Evolutionary conservation across 2,797 vertebrate species (phyloP).

Genomic region (Platalea minor): DNA sequence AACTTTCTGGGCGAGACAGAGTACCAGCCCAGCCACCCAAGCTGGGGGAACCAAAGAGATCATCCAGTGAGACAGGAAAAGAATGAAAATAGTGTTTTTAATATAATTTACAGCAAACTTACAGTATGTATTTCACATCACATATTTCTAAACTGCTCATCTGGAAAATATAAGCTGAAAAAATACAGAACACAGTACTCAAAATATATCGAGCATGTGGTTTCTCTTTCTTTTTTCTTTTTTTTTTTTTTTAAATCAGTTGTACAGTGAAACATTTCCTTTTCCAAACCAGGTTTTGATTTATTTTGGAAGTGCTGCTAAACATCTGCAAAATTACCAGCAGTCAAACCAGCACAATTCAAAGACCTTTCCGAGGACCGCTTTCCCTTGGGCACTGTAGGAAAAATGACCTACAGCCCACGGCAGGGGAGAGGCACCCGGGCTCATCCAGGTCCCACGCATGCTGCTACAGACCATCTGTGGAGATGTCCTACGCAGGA

Average conservation of each 20-base stretch:
- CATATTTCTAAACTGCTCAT: slow-evolving; percentile 78
- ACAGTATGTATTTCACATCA: slow-evolving; percentile 76
- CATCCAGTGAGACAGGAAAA: slow-evolving; percentile 58
- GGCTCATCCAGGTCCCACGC: neutral
- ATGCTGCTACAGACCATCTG: neutral
- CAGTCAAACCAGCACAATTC: neutral
- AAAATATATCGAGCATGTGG: slow-evolving; percentile 72
- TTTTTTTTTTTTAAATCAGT: neutral
- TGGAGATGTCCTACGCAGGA: neutral
- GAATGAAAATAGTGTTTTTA: slow-evolving; percentile 84
- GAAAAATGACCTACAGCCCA: neutral
- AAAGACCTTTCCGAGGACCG: neutral
- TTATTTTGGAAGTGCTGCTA: slow-evolving; percentile 40
- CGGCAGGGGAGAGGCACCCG: neutral
- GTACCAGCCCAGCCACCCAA: neutral
- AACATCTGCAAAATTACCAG: neutral
- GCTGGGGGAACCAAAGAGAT: slow-evolving; percentile 14
- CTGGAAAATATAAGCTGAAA: slow-evolving; percentile 80
- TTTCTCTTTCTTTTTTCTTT: slow-evolving; percentile 32
- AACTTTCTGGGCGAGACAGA: neutral
- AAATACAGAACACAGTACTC: slow-evolving; percentile 77
- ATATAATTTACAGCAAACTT: slow-evolving; percentile 79
- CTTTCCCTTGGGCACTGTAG: neutral
- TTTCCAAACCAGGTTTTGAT: slow-evolving; percentile 31
- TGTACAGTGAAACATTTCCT: slow-evolving; percentile 1